Evolutionary conservation across 2,888 invertebrate genomes (phyloP).

Genomic region (Chalcosyrphus nemorum): DNA sequence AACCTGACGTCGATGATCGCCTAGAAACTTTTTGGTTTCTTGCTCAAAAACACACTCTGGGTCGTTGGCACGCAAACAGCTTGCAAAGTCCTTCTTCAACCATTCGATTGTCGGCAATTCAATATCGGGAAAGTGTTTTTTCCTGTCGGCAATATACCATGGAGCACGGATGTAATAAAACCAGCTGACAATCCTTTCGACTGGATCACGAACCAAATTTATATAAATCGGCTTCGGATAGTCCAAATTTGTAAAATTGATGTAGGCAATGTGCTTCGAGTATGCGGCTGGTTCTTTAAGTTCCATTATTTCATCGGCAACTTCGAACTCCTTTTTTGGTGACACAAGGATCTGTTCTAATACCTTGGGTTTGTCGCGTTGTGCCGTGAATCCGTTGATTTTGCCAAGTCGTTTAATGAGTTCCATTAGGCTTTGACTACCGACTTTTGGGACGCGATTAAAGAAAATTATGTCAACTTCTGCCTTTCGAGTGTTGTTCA

Average conservation of each 20-base stretch:
- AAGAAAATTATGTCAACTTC: slow-evolving; percentile 89
- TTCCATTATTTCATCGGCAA: slow-evolving; percentile 88
- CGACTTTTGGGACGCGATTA: slow-evolving; percentile 95
- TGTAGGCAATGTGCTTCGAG: slow-evolving; percentile 93
- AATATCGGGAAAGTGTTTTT: slow-evolving; percentile 74
- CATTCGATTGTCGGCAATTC: slow-evolving; percentile 81
- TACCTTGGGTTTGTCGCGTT: slow-evolving; percentile 90
- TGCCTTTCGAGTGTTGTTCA: slow-evolving; percentile 78
- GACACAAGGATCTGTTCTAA: slow-evolving; percentile 83
- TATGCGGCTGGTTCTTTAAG: slow-evolving; percentile 89
- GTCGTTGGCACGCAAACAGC: slow-evolving; percentile 90
- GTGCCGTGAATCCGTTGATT: slow-evolving; percentile 87
- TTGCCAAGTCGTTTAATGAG: slow-evolving; percentile 87
- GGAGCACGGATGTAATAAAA: slow-evolving; percentile 94
- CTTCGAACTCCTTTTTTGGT: slow-evolving; percentile 88
- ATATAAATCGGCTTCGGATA: slow-evolving; percentile 91
- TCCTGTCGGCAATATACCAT: slow-evolving; percentile 92
- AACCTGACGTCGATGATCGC: slow-evolving; percentile 91
- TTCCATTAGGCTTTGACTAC: slow-evolving; percentile 94
- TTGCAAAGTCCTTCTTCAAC: slow-evolving; percentile 86
- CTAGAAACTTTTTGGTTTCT: slow-evolving; percentile 91
- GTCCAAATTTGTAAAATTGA: slow-evolving; percentile 90
- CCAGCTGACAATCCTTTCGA: slow-evolving; percentile 93
- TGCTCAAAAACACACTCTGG: slow-evolving; percentile 90
- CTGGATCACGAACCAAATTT: slow-evolving; percentile 92